Conservation (phyloP, 2,797 vertebrate genomes). For the Danio kyathit region DNA sequence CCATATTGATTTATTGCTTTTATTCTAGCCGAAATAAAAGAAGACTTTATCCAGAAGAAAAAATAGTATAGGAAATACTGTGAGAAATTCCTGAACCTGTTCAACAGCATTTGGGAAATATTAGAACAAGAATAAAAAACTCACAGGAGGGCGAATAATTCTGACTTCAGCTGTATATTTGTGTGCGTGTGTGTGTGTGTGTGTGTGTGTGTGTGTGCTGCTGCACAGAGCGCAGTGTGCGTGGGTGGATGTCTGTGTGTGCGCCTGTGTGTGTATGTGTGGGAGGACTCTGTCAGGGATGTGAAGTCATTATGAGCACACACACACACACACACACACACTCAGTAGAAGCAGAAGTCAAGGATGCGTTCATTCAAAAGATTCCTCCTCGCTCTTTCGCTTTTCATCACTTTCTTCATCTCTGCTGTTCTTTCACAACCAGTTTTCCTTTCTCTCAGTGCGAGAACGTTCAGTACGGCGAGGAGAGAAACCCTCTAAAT, state of each 20-base stretch:
- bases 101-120: no score
- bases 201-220: constrained; percentile 54
- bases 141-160: no score
- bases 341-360: constrained; percentile 71
- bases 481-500: not conserved
- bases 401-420: not conserved
- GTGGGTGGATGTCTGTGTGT: constrained; percentile 20
- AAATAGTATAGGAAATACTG: no score
- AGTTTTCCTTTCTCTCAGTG: not conserved
- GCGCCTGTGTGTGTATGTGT: constrained; percentile 63
- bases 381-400: constrained; percentile 37
- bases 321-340: no score
- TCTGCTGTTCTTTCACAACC: not conserved
- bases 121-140: no score
- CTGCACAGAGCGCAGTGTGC: constrained; percentile 19
- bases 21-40: no score
- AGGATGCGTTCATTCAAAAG: constrained; percentile 72
- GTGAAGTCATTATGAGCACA: constrained; percentile 72
- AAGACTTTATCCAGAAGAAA: no score
- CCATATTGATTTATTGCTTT: no score
- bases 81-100: no score
- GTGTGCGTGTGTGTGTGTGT: constrained; percentile 66
- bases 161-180: not conserved
- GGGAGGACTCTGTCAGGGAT: constrained; percentile 76
- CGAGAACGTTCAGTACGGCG: constrained; percentile 25